These are phyloP conservation scores for Euplexia lucipara DNA, from an alignment of 2,888 invertebrate genomes.

Conservation along the genomic window DNA sequence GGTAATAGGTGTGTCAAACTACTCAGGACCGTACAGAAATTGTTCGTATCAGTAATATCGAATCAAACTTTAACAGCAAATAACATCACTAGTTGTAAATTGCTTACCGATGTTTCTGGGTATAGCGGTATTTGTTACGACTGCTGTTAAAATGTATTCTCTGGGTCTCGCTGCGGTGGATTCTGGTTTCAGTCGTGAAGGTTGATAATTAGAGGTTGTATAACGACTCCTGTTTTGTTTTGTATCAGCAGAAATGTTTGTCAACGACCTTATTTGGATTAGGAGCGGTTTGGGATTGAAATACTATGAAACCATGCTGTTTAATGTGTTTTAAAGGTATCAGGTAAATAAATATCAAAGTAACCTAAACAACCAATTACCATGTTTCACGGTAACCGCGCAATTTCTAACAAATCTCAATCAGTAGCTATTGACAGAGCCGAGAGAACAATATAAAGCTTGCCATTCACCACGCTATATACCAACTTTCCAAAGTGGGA, in stretches of 20 bases:
- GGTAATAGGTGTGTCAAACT: too few relatives aligned
- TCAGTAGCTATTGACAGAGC: slow-evolving; percentile 57
- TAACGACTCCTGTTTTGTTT: slow-evolving; percentile 5
- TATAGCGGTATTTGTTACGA: slow-evolving; percentile 61
- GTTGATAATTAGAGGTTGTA: slow-evolving; percentile 45
- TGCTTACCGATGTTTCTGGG: slow-evolving; percentile 65
- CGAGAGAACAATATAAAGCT: slow-evolving; percentile 64
- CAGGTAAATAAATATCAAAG: slow-evolving; percentile 7
- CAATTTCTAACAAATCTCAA: slow-evolving; percentile 57
- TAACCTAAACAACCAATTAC: slow-evolving; percentile 31
- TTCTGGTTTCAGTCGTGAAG: slow-evolving; percentile 6
- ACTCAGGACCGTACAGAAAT: too few relatives aligned
- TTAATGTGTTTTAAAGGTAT: too few relatives aligned
- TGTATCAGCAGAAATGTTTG: slow-evolving; percentile 1
- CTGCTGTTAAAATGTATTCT: slow-evolving; percentile 33
- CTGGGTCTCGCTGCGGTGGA: slow-evolving; percentile 36
- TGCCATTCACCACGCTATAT: slow-evolving; percentile 52
- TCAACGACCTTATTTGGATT: not conserved
- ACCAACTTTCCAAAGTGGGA: slow-evolving; percentile 59
- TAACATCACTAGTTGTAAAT: slow-evolving; percentile 62
- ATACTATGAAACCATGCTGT: too few relatives aligned
- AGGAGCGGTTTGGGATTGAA: too few relatives aligned
- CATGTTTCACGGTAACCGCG: slow-evolving; percentile 31
- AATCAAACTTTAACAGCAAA: not conserved
- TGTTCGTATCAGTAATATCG: too few relatives aligned